phyloP scores from a whole-genome alignment of 2,113 vertebrate species.

The Sciurus niger region DNA sequence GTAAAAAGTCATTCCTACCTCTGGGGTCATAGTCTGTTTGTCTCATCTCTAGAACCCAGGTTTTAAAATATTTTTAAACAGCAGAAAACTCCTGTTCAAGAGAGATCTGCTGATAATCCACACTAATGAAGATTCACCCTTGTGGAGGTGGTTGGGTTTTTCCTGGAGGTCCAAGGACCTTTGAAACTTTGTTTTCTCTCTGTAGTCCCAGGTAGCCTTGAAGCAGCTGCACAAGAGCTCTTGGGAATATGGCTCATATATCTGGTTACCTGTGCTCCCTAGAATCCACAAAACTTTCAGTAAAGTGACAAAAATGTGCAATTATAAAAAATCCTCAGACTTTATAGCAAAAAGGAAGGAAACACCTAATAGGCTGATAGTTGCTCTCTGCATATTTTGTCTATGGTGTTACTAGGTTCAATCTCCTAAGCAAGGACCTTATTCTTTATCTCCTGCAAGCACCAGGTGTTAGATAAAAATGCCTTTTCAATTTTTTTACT shows the following conservation, averaged over 20 bases:
- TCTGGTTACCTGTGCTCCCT: not conserved
- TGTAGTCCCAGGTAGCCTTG: not conserved
- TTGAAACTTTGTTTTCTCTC: not conserved
- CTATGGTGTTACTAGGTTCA: not conserved
- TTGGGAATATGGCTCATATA: not conserved
- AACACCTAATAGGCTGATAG: not conserved
- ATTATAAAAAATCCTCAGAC: not conserved
- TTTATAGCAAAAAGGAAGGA: not conserved
- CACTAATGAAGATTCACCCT: not conserved
- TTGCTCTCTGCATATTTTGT: not conserved
- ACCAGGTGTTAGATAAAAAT: conserved; percentile 51
- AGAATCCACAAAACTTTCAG: conserved; percentile 2
- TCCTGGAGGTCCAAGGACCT: not conserved
- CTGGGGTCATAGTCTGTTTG: not conserved
- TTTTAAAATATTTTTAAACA: not conserved
- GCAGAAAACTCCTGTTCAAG: not conserved
- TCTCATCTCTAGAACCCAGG: not conserved
- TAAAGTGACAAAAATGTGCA: conserved; percentile 16
- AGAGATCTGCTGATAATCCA: not conserved
- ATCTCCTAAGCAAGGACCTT: not conserved
- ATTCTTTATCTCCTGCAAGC: conserved; percentile 19
- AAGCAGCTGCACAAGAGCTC: not conserved
- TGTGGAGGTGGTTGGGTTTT: not conserved
- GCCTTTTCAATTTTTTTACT: conserved; percentile 43
- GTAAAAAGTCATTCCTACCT: not conserved